These are phyloP conservation scores for Hemiscyllium ocellatum DNA, from an alignment of 2,113 vertebrate genomes.

Conservation along the genomic window DNA sequence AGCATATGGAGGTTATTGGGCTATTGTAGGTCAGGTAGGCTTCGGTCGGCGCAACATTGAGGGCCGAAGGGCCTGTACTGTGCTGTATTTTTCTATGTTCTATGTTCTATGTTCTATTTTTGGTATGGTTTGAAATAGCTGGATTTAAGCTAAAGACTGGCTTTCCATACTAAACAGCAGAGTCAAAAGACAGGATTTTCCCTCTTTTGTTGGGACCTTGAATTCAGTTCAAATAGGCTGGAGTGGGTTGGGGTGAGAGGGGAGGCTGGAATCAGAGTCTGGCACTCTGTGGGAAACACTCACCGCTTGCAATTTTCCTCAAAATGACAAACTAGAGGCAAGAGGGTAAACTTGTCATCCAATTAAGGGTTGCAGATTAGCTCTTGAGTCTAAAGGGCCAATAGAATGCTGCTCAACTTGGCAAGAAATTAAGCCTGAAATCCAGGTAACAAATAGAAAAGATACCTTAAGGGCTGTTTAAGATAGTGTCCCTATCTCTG, in stretches of 20 bases:
- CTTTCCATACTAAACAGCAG: neutral
- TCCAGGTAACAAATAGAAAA: neutral
- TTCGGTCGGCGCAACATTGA: no score
- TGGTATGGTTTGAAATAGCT: neutral
- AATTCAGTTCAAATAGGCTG: neutral
- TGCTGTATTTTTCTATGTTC: no score
- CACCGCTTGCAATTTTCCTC: neutral
- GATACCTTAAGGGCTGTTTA: no score
- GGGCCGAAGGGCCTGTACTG: no score
- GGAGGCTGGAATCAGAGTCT: neutral
- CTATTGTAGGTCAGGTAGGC: no score
- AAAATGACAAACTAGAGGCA: neutral
- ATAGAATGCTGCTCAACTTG: neutral
- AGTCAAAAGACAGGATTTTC: neutral
- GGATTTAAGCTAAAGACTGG: neutral
- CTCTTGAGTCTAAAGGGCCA: neutral
- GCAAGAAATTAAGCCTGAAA: neutral
- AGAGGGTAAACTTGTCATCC: neutral
- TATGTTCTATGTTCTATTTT: no score
- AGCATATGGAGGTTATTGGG: no score
- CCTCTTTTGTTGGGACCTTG: neutral
- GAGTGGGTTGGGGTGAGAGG: no score
- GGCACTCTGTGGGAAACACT: neutral
- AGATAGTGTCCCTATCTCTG: no score
- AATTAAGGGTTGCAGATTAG: neutral